A percentile compares a stretch with the other conserved stretches of the same genome.
phyloP scores from a whole-genome alignment of 2,888 invertebrate species.

The Carabus problematicus region DNA sequence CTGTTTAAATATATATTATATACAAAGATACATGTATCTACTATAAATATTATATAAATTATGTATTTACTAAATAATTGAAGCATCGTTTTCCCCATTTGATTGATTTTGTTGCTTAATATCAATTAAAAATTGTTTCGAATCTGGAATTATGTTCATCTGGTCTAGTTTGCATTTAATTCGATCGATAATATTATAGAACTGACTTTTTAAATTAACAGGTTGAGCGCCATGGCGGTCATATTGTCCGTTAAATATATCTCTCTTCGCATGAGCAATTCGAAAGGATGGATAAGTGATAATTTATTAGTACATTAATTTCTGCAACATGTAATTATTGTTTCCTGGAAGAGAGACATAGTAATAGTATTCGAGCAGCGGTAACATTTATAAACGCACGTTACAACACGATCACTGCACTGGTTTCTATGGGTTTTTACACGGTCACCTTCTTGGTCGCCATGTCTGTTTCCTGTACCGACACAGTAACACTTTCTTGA shows the following conservation, averaged over 20 bases:
- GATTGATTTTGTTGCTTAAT: no score
- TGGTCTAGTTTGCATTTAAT: no score
- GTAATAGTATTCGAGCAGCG: no score
- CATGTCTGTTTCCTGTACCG: conserved; percentile 70
- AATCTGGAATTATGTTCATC: no score
- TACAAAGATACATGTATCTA: conserved; percentile 6
- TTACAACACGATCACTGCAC: neutral
- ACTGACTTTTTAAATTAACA: no score
- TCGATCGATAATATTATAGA: no score
- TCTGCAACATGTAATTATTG: neutral
- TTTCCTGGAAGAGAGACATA: no score
- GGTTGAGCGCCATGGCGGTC: no score
- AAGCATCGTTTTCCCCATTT: conserved; percentile 57
- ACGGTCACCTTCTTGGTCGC: conserved; percentile 63
- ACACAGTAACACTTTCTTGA: conserved; percentile 84
- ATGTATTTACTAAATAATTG: conserved; percentile 48
- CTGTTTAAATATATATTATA: conserved; percentile 4
- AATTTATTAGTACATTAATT: neutral
- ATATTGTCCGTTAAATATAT: no score
- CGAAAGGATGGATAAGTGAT: neutral
- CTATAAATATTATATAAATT: conserved; percentile 9
- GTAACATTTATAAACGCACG: neutral
- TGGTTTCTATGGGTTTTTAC: conserved; percentile 48
- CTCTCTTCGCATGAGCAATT: conserved; percentile 42
- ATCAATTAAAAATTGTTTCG: no score